Conservation (phyloP, 2,113 vertebrate species). For the Nerophis ophidion region DNA sequence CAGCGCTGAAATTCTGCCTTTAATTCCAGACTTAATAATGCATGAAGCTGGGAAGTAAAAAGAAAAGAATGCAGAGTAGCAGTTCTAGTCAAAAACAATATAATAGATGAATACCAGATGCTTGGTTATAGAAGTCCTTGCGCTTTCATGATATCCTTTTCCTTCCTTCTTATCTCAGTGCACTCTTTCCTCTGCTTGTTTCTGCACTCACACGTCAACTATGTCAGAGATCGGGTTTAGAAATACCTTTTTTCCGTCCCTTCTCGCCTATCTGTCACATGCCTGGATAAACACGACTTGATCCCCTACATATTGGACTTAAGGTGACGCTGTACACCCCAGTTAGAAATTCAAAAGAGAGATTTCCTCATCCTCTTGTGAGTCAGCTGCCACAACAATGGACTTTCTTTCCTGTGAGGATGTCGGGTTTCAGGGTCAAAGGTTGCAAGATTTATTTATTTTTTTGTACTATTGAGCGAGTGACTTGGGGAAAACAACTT, state of each 20-base stretch:
- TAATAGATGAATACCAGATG: not conserved
- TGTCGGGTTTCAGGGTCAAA: conserved; percentile 22
- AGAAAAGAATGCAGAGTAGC: not conserved
- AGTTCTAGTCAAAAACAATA: not conserved
- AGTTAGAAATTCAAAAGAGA: conserved; percentile 33
- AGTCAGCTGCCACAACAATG: conserved; percentile 60
- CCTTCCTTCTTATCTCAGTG: conserved; percentile 2
- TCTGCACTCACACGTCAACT: not conserved
- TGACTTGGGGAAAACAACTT: conserved; percentile 27
- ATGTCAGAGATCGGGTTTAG: conserved; percentile 15
- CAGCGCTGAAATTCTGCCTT: not conserved
- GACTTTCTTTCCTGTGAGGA: conserved; percentile 41
- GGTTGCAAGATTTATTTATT: not conserved
- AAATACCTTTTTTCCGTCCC: conserved; percentile 12
- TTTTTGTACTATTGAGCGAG: not conserved
- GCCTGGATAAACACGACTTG: conserved; percentile 48
- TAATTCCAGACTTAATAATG: not conserved
- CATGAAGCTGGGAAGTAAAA: not conserved
- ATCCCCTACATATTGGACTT: conserved; percentile 43
- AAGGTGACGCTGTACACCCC: conserved; percentile 47
- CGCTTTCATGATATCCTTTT: not conserved
- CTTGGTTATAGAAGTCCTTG: not conserved
- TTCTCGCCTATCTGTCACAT: conserved; percentile 36
- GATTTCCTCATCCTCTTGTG: conserved; percentile 45
- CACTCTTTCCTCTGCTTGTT: not conserved